phyloP scores from a whole-genome alignment of 2,797 vertebrate genomes.

The Poliocrania exsul region DNA sequence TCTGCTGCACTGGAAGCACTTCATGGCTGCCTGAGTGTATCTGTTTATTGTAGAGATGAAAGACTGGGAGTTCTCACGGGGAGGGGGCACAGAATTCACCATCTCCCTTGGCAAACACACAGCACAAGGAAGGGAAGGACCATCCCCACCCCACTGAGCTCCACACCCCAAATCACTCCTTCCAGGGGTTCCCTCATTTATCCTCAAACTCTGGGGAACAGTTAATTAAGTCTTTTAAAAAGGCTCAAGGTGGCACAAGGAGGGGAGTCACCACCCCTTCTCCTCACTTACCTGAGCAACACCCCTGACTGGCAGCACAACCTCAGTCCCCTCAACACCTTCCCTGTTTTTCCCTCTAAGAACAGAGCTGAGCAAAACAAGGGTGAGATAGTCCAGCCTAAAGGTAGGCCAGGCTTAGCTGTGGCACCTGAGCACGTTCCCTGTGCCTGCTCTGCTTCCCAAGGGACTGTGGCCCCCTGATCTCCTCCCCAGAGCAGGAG shows the following conservation, averaged over 20 bases:
- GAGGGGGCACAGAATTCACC: neutral
- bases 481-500: neutral
- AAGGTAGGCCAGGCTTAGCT: rapidly evolving
- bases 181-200: neutral
- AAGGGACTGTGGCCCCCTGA: neutral
- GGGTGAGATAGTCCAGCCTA: rapidly evolving
- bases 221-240: neutral
- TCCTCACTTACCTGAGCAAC: neutral
- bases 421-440: too few species aligned
- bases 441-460: neutral
- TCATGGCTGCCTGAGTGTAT: neutral
- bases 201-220: neutral
- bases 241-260: neutral
- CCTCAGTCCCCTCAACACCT: too few species aligned
- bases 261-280: neutral
- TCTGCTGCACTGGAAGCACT: neutral
- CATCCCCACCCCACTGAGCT: rapidly evolving
- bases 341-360: neutral
- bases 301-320: neutral
- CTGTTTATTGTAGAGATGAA: neutral
- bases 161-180: neutral
- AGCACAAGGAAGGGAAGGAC: neutral
- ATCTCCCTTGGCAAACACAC: neutral
- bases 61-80: rapidly evolving
- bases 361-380: rapidly evolving